Evolutionary conservation across 2,888 invertebrate species (phyloP).

Genomic region (Subacronicta megacephala): DNA sequence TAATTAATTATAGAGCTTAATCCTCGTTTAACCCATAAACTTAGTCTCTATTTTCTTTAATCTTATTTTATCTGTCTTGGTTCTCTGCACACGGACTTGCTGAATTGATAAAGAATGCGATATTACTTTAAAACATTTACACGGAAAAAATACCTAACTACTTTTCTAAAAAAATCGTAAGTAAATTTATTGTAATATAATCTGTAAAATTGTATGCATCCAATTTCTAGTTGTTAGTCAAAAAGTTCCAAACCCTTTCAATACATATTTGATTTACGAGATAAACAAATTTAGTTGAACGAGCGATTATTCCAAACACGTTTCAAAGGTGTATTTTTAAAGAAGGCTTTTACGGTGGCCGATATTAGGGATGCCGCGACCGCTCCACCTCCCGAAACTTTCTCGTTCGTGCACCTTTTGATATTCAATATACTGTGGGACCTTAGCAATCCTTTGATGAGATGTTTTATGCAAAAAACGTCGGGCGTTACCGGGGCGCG

Average conservation of each 20-base stretch:
- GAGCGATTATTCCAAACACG: conserved; percentile 84
- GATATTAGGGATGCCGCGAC: conserved; percentile 81
- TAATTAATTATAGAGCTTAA: neutral
- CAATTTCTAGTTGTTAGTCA: conserved; percentile 15
- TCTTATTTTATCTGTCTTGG: too few relatives aligned
- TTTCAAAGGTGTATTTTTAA: conserved; percentile 87
- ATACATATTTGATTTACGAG: conserved; percentile 63
- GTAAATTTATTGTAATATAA: neutral
- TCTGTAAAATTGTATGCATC: conserved; percentile 9
- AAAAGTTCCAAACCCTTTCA: conserved; percentile 45
- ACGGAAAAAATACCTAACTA: too few relatives aligned
- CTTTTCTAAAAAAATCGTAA: neutral
- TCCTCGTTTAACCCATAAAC: too few relatives aligned
- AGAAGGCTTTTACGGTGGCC: conserved; percentile 84
- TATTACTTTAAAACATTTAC: too few relatives aligned
- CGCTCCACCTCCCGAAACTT: conserved; percentile 81
- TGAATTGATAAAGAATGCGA: conserved; percentile 24
- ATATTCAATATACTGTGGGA: conserved; percentile 88
- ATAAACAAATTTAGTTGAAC: conserved; percentile 59
- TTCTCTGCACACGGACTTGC: conserved; percentile 2
- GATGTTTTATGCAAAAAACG: conserved; percentile 90
- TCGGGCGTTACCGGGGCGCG: conserved; percentile 86
- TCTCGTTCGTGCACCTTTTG: conserved; percentile 86
- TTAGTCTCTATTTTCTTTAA: too few relatives aligned
- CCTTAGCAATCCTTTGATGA: conserved; percentile 89